Evolutionary conservation across 2,888 invertebrate species (phyloP).

Genomic region (Hirtodrosophila histrioides): DNA sequence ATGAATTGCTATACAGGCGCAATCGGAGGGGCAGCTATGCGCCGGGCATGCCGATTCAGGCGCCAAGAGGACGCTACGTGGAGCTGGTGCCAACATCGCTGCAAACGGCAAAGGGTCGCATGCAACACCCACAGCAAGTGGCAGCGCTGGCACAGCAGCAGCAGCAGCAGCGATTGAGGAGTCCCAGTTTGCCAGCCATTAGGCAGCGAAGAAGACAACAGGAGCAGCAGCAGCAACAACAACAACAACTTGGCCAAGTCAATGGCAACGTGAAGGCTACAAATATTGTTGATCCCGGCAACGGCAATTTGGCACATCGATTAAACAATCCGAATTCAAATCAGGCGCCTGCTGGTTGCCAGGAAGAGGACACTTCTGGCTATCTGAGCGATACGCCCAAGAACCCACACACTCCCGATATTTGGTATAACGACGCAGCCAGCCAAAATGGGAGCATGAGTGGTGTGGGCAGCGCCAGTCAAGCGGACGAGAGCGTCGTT

Average conservation of each 20-base stretch:
- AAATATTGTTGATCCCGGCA: constrained; percentile 74
- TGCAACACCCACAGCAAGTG: constrained; percentile 70
- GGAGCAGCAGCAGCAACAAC: constrained; percentile 64
- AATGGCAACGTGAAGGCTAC: constrained; percentile 43
- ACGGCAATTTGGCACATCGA: constrained; percentile 62
- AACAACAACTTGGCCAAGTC: constrained; percentile 75
- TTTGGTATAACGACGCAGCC: constrained; percentile 83
- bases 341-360: constrained; percentile 80
- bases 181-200: constrained; percentile 89
- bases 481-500: constrained; percentile 38
- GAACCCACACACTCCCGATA: constrained; percentile 85
- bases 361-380: constrained; percentile 92
- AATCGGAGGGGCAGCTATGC: constrained; percentile 63
- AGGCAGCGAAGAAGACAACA: constrained; percentile 79
- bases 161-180: constrained; percentile 84
- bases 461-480: constrained; percentile 66
- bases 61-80: constrained; percentile 55
- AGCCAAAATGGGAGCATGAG: constrained; percentile 77
- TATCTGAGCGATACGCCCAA: constrained; percentile 91
- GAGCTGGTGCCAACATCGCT: constrained; percentile 73
- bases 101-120: constrained; percentile 81
- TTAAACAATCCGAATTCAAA: constrained; percentile 75
- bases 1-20: constrained; percentile 60
- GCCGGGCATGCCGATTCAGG: constrained; percentile 61
- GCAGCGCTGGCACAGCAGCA: constrained; percentile 50